Evolutionary conservation across 2,888 invertebrate genomes (phyloP), one percentile per base, ranked within the genome.

Genomic region (Uloborus plumipes): DNA sequence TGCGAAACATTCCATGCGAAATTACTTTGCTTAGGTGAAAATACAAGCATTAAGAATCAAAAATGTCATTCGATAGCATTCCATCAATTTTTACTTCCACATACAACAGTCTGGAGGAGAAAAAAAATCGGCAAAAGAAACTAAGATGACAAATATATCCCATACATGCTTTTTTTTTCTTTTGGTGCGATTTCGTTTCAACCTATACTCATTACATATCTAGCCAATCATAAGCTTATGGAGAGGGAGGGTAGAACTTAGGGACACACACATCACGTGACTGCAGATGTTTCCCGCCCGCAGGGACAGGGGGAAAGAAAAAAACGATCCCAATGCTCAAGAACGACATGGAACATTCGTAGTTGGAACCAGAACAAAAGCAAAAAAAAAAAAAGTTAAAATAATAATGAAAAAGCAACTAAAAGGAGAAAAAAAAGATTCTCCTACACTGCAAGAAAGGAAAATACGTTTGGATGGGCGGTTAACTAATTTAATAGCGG

Each of bases 251-350:
- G 64, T 39, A 64, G 20, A 50, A 55, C 49, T 49, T 20, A 50
- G 22, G 26, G 55, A 49, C 16, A 53, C 47, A 51, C 47, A 15
- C 20, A 26, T 78, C 77, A 78, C 70, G 64, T 78, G 77, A 78
- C 71, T 62, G 77, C 77, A 70, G 77, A 65, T 71, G 77, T 78
- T 78, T 78, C 70, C 77, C 77, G 70, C 77, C 77, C 70, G 62
- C 61, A 47, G 70, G 55, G 70, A 53, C 53, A 20, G 18, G 2
- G 16, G 47, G 61, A 69, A n/a, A 51, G 16, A 58, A 47, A 76
- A 61, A 61, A 7, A 22, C 16, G 69, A 69, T 50, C 22, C 53
- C 55, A n/a, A 26, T 71, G 70, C 71, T 58, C 47, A 62, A 20
- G 77, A 78, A 78, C 71, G 77, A 78, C 77, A 78, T 67, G 58